A percentile compares a stretch with the other conserved stretches of the same genome.
These are phyloP conservation scores for Scaptomyza parva DNA, from an alignment of 2,888 invertebrate species.

Conservation along the genomic window DNA sequence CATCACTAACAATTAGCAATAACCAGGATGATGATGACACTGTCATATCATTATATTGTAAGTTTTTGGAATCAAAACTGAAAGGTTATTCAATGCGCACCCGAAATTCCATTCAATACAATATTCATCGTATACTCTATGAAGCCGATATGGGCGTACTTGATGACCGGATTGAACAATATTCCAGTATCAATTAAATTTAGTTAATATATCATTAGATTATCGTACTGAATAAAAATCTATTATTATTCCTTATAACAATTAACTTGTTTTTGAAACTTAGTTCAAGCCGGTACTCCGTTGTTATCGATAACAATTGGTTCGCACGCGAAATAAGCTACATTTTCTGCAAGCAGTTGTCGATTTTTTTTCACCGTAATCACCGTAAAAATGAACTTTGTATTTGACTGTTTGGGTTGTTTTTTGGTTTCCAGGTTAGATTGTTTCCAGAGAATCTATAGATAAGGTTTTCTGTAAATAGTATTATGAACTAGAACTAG, in stretches of 20 bases:
- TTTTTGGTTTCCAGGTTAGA: too few relatives aligned
- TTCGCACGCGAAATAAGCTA: too few relatives aligned
- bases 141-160: constrained; percentile 27
- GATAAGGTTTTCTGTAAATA: constrained; percentile 3
- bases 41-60: constrained; percentile 4
- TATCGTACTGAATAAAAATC: background rate
- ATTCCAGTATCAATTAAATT: background rate
- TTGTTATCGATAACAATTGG: too few relatives aligned
- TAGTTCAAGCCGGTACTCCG: too few relatives aligned
- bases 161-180: background rate
- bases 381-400: too few relatives aligned
- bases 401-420: too few relatives aligned
- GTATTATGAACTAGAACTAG: too few relatives aligned
- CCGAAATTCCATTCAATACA: constrained; percentile 15
- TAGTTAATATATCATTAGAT: background rate
- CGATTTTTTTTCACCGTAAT: too few relatives aligned
- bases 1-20: background rate
- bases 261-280: background rate
- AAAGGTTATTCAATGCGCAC: constrained; percentile 12
- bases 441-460: background rate
- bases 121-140: constrained; percentile 28
- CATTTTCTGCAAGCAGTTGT: too few relatives aligned
- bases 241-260: background rate
- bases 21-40: constrained; percentile 8
- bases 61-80: constrained; percentile 22